A percentile compares a stretch with the other conserved stretches of the same genome.
Evolutionary conservation across 2,113 vertebrate species (phyloP).

Genomic region (Cyanistes caeruleus): DNA sequence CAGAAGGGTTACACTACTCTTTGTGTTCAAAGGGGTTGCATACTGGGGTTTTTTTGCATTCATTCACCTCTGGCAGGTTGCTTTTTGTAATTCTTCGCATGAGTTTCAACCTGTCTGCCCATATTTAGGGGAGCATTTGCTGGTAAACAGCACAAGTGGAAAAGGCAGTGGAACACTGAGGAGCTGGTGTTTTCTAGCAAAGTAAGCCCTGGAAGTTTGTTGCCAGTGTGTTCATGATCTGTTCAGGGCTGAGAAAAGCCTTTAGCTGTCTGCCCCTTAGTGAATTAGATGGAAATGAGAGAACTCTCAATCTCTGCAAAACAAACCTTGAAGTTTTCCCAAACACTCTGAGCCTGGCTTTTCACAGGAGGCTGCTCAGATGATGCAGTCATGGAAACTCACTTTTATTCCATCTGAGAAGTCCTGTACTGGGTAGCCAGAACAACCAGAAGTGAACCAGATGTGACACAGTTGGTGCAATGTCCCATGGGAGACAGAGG

Average conservation of each 20-base stretch:
- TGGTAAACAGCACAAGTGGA: neutral
- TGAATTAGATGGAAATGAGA: neutral
- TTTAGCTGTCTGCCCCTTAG: neutral
- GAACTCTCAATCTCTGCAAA: neutral
- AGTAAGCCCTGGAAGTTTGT: neutral
- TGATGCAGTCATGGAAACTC: neutral
- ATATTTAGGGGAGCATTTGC: neutral
- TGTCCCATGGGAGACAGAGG: neutral
- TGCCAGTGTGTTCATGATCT: neutral
- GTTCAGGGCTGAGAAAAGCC: neutral
- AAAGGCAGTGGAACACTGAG: neutral
- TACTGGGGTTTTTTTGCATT: neutral
- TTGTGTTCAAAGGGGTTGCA: neutral
- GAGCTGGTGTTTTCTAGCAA: neutral
- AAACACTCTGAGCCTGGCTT: neutral
- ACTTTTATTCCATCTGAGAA: neutral
- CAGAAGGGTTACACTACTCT: neutral
- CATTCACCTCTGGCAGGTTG: neutral
- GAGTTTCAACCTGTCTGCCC: neutral
- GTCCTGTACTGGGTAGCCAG: neutral
- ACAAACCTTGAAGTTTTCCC: neutral
- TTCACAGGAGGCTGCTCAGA: neutral
- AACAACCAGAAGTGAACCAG: neutral
- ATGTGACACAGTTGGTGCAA: accelerated
- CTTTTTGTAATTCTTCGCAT: neutral